Evolutionary conservation across 2,888 invertebrate species (phyloP).

Genomic region (Apocheima hispidaria): DNA sequence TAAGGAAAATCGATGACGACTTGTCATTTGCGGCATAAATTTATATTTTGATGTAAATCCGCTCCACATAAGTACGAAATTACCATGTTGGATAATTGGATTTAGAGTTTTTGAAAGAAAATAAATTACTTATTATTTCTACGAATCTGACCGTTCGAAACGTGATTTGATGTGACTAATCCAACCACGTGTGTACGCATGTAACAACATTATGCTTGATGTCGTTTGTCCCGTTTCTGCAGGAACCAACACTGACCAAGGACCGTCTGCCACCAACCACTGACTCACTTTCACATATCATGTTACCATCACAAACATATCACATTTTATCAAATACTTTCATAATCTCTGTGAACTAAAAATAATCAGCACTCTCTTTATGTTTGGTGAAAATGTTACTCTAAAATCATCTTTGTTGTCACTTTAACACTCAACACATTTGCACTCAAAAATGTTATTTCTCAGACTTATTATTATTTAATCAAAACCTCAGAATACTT

Average conservation of each 20-base stretch:
- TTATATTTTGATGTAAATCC: background rate
- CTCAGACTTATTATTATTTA: background rate
- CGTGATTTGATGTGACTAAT: conserved; percentile 61
- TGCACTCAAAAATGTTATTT: background rate
- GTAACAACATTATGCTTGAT: conserved; percentile 78
- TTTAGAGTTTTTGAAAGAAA: background rate
- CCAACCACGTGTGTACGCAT: conserved; percentile 76
- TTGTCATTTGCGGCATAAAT: background rate
- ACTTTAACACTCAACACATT: background rate
- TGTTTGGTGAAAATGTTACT: conserved; percentile 14
- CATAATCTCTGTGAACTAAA: background rate
- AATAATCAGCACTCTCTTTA: background rate
- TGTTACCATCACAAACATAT: conserved; percentile 35
- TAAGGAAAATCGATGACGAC: conserved; percentile 37
- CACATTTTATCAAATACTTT: conserved; percentile 12
- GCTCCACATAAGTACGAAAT: no score
- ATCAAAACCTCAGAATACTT: conserved; percentile 1
- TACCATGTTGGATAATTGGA: background rate
- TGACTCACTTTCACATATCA: conserved; percentile 57
- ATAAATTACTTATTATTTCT: conserved; percentile 20
- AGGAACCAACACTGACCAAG: conserved; percentile 83
- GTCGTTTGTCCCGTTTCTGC: conserved; percentile 78
- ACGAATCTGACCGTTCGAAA: conserved; percentile 36
- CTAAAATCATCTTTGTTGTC: background rate
- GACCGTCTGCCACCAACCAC: conserved; percentile 74